Evolutionary conservation across 2,113 vertebrate species (phyloP).

Genomic region (Puma concolor): DNA sequence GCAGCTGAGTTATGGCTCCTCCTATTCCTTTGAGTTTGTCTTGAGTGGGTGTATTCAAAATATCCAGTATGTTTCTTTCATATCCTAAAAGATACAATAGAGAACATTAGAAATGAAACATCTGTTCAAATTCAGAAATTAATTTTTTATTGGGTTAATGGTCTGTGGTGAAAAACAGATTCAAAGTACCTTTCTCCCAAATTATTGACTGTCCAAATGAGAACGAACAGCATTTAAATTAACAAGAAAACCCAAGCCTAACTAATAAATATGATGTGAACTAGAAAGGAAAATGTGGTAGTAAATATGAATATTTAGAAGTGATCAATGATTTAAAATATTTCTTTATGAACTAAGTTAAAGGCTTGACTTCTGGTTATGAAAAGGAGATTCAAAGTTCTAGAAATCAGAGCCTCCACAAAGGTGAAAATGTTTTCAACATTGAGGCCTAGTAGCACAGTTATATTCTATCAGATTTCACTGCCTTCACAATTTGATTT

Average conservation of each 20-base stretch:
- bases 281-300: background rate
- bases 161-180: background rate
- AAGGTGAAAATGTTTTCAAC: background rate
- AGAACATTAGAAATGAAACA: background rate
- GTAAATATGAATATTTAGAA: constrained; percentile 7
- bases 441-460: background rate
- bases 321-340: constrained; percentile 47
- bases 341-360: constrained; percentile 25
- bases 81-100: background rate
- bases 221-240: constrained; percentile 9
- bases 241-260: constrained; percentile 11
- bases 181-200: constrained; percentile 13
- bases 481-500: background rate
- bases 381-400: background rate
- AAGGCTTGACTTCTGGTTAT: background rate
- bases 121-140: background rate
- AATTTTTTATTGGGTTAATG: background rate
- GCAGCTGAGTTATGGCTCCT: constrained; percentile 10
- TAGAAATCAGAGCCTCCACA: background rate
- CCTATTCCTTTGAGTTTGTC: constrained; percentile 41
- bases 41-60: background rate
- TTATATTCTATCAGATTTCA: background rate
- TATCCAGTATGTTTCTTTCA: constrained; percentile 44
- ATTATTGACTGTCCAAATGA: background rate
- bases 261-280: constrained; percentile 36